These are phyloP conservation scores for Hydropsyche betteni DNA, from an alignment of 2,888 invertebrate species.

Conservation along the genomic window DNA sequence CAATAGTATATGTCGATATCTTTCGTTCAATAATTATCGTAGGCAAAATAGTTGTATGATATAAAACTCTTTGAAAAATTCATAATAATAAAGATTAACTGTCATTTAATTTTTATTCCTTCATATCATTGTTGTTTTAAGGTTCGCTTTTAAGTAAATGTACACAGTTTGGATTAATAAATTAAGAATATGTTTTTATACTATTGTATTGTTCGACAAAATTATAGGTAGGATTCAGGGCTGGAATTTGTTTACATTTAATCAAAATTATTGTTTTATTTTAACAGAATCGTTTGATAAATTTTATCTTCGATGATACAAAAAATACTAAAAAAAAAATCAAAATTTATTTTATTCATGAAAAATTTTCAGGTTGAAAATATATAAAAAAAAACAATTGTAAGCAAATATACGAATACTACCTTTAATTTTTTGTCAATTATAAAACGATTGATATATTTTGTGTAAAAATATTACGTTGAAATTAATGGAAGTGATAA, in stretches of 20 bases:
- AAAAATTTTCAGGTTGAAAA: background rate
- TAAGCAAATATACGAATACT: conserved; percentile 48
- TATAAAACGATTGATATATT: background rate
- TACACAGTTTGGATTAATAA: background rate
- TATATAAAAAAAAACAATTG: conserved; percentile 34
- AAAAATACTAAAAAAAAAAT: background rate
- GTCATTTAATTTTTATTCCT: background rate
- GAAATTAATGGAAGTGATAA: no score
- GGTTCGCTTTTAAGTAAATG: background rate
- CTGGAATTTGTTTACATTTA: conserved; percentile 38
- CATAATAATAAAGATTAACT: background rate
- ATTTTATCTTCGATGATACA: no score
- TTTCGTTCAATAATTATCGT: conserved; percentile 17
- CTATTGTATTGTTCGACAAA: background rate
- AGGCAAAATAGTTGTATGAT: conserved; percentile 12
- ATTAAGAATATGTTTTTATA: background rate
- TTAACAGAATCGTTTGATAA: background rate
- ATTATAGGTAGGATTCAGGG: conserved; percentile 34
- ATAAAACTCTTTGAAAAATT: background rate
- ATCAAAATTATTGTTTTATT: background rate
- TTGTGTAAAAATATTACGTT: no score
- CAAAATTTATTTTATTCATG: background rate
- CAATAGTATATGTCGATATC: conserved; percentile 8
- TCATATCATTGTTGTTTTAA: background rate
- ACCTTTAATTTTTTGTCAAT: conserved; percentile 42